Conservation (phyloP, 2,797 vertebrate species). For the Leptodactylus fallax region DNA sequence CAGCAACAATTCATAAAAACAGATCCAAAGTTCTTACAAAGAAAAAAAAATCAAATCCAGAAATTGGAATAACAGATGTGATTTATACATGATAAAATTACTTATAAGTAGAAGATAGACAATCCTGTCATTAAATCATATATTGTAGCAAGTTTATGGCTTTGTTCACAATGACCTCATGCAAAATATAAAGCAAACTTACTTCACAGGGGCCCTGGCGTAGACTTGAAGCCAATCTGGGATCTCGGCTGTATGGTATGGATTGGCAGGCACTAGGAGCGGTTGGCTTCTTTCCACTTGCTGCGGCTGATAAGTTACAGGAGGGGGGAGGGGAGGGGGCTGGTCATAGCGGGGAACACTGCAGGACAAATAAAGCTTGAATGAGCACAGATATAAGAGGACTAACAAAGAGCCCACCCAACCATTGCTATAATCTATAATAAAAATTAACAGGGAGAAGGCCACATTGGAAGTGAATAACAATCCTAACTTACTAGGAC, state of each 20-base stretch:
- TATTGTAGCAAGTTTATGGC: neutral
- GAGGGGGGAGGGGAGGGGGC: constrained; percentile 87
- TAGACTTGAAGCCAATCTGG: constrained; percentile 99
- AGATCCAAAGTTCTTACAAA: too few relatives aligned
- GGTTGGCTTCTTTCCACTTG: constrained; percentile 88
- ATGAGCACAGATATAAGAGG: neutral
- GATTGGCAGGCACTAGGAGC: constrained; percentile 95
- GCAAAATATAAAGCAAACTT: constrained; percentile 69
- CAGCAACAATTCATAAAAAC: neutral
- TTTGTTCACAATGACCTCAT: neutral
- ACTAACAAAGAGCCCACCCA: neutral
- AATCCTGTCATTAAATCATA: neutral
- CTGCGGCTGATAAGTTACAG: constrained; percentile 90
- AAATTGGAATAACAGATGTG: neutral
- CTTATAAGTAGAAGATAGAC: neutral
- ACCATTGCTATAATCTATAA: neutral
- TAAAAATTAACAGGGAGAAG: too few relatives aligned
- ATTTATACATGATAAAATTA: neutral
- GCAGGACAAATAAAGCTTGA: constrained; percentile 35
- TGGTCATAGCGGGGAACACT: constrained; percentile 97
- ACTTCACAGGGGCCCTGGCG: constrained; percentile 96
- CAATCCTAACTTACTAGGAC: too few relatives aligned
- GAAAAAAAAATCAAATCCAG: neutral
- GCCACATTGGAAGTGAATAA: too few relatives aligned
- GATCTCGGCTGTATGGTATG: constrained; percentile 96